A percentile compares a stretch with the other conserved stretches of the same genome.
Conservation (phyloP, 2,113 vertebrate species). For the Pedetes capensis region DNA sequence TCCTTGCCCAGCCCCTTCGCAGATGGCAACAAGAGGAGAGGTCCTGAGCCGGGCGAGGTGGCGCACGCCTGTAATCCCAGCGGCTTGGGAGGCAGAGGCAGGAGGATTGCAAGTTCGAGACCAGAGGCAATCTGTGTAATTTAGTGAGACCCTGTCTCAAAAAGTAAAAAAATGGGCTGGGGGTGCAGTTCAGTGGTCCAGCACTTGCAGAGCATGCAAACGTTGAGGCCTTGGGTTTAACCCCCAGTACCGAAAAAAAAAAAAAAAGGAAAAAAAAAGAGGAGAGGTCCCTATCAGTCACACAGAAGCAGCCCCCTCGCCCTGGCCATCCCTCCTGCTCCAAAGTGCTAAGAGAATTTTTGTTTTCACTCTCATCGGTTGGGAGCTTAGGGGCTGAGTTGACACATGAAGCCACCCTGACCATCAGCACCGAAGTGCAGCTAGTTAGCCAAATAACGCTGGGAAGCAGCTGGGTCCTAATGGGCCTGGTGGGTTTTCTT, state of each 20-base stretch:
- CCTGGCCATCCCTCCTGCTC: background rate
- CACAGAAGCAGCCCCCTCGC: background rate
- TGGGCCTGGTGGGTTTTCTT: background rate
- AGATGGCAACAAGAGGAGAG: background rate
- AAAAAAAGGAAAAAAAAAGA: too few species aligned
- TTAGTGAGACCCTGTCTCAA: too few species aligned
- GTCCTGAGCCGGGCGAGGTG: too few species aligned
- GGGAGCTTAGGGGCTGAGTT: background rate
- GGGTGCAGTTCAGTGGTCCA: too few species aligned
- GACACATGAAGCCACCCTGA: background rate
- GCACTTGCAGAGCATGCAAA: too few species aligned
- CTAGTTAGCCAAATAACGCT: background rate
- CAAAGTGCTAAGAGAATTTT: background rate
- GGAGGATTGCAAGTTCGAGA: too few species aligned
- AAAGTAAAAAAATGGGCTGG: too few species aligned
- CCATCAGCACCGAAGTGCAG: background rate
- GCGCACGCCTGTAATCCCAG: too few species aligned
- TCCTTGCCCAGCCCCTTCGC: background rate
- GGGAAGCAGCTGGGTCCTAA: background rate
- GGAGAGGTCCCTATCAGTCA: background rate
- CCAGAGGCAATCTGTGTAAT: too few species aligned
- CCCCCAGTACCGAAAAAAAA: too few species aligned
- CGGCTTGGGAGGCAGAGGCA: too few species aligned
- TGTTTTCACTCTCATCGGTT: constrained; percentile 2
- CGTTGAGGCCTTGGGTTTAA: too few species aligned